Base-by-base conservation (phyloP, 2,888 invertebrate species). In the Campaea margaritaria region DNA sequence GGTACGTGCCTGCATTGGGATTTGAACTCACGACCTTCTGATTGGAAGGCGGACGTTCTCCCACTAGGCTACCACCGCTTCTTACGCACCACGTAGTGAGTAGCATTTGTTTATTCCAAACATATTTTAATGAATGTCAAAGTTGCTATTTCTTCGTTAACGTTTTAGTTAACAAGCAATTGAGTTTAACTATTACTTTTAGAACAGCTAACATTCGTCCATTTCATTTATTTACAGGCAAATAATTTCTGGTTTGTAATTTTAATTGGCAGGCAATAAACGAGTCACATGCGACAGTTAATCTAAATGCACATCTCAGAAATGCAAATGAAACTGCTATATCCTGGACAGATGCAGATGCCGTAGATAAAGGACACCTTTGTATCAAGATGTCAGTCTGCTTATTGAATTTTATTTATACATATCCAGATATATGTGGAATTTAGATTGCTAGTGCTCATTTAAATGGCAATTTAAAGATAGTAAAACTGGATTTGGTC, bases 221-320 rank as follows among this genome's bases (percentile, higher is more conserved):
- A 39, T 41, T 31, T 39, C 27, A 39, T 36, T 38, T 28, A 31
- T 13, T 16, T 13, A 12, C 46, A 21, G 2, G 15, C 31, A 31
- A 28, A 34, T 41, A 53, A 47, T 50, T 51, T 38, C 4, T 42
- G 31, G 51, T 51, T 61, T 51, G 46, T 56, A 49, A 56, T 49
- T 56, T 56, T 61, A 61, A 61, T 61, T 61, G 60, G 43, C 55
- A 51, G 47, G 47, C 43, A 55, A 51, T 56, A 51, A 61, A 61
- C 55, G 46, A 55, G 49, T 12, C 36, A 53, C 51, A 43, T 43
- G 28, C 38, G 60, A 51, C 31, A 38, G 51, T 10, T 55, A 38
- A 61, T 61, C 55, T 56, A 5, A 27, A 51, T 14, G 42, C 38
- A 44, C 47, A 61, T 61, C 55, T 61, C 38, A 16, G 55, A 47